Base-by-base conservation (phyloP, 2,888 invertebrate genomes). In the Epinotia ramella region DNA sequence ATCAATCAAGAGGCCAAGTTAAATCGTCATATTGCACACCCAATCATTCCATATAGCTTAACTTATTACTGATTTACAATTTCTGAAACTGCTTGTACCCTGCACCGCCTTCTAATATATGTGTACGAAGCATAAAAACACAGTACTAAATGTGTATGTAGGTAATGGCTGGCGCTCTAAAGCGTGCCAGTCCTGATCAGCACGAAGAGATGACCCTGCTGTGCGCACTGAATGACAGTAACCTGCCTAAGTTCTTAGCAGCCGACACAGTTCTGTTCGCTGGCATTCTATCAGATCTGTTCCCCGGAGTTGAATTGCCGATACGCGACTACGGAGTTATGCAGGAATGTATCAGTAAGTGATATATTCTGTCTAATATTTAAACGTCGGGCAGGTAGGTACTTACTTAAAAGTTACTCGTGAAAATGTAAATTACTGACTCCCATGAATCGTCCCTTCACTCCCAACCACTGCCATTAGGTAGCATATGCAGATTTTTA, bases 141-240 rank as follows among this genome's bases (percentile, higher is more conserved):
- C 40, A 9, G 9, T 40, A 40, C 7, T 20, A 5, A 40, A 18
- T 57, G 46, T 40, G 5, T 62, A 3, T 65, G 12, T 60, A 94
- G 94, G 94, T 98, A 2, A 98, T 98, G 98, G 98, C 98, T 0
- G 98, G 98, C 0, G 96, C 97, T 0, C 88, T 98, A 16, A 98
- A 98, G 87, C 95, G 98, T 69, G 97, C 97, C 16, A 96, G 97
- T 83, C 98, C 98, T 0, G 97, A 98, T 85, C 97, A 97, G 83
- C 96, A 95, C 64, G 98, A 98, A 88, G 97, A 98, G 83, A 96
- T 96, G 74, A 97, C 97, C 0, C 89, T 98, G 16, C 96, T 98
- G 76, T 96, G 98, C 81, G 98, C 98, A 0, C 89, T 98, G 9
- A 95, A 98, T 78, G 98, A 98, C 90, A 98, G 97, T 81, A 98